Percentiles rank a stretch among this genome's conserved stretches.
These are phyloP conservation scores for Aphis gossypii DNA, from an alignment of 1,140 invertebrate species.

Conservation along the genomic window DNA sequence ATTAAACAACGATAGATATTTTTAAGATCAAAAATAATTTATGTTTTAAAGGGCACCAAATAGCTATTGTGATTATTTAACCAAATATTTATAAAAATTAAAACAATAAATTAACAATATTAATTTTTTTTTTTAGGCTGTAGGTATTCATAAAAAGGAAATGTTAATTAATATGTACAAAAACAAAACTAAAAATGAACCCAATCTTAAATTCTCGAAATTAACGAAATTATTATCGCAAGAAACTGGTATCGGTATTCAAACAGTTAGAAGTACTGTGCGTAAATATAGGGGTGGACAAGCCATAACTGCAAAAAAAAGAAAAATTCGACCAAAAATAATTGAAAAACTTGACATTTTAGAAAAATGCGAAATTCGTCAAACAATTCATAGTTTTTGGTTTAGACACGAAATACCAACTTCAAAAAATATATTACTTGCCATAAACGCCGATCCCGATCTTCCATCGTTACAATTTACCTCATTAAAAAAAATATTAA, in stretches of 20 bases:
- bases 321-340: background rate
- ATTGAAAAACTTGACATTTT: background rate
- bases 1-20: too few relatives aligned
- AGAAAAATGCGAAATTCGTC: background rate
- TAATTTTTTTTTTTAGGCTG: background rate
- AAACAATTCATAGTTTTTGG: slow-evolving; percentile 35
- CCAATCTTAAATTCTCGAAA: background rate
- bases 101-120: background rate
- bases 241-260: background rate
- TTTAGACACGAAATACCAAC: background rate
- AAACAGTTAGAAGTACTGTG: background rate
- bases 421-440: background rate
- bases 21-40: too few relatives aligned
- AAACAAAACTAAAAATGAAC: background rate
- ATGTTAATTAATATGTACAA: background rate
- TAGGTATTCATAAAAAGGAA: background rate
- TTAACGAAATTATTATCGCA: background rate
- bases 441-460: background rate
- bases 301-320: background rate
- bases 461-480: background rate
- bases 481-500: background rate
- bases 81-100: background rate
- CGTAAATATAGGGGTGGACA: background rate
- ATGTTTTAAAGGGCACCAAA: background rate
- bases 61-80: background rate